A percentile compares a stretch with the other conserved stretches of the same genome.
Evolutionary conservation across 2,797 vertebrate genomes (phyloP).

Genomic region (Remorina albescens): DNA sequence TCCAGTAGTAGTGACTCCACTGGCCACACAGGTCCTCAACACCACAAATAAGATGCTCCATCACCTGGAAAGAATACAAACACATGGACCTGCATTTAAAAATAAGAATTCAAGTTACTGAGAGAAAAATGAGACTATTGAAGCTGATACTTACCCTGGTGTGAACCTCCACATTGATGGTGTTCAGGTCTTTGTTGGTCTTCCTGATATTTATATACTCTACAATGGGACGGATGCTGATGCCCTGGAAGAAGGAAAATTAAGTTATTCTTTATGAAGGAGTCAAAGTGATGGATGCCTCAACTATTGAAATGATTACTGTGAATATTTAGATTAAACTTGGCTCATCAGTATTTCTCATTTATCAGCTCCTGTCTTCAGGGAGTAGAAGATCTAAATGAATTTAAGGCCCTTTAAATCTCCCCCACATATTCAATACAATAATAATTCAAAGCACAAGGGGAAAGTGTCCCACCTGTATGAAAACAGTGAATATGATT

Average conservation of each 20-base stretch:
- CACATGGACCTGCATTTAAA: too few relatives aligned
- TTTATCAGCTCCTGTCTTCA: too few relatives aligned
- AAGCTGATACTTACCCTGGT: slow-evolving; percentile 83
- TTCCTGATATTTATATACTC: slow-evolving; percentile 93
- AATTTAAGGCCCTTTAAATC: neutral
- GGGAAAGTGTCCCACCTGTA: slow-evolving; percentile 84
- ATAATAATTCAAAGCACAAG: too few relatives aligned
- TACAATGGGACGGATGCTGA: slow-evolving; percentile 92
- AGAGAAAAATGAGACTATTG: neutral
- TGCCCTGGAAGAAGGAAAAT: slow-evolving; percentile 83
- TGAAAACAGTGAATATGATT: slow-evolving; percentile 94
- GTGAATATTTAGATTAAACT: too few relatives aligned
- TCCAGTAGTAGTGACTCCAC: slow-evolving; percentile 97
- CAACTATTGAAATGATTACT: too few relatives aligned
- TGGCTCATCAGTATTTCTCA: too few relatives aligned
- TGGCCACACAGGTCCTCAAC: slow-evolving; percentile 96
- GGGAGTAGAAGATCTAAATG: too few relatives aligned
- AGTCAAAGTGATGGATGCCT: neutral
- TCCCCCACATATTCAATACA: too few relatives aligned
- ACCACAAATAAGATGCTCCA: slow-evolving; percentile 92
- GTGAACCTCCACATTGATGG: slow-evolving; percentile 93
- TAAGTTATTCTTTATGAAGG: neutral
- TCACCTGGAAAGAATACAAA: slow-evolving; percentile 81
- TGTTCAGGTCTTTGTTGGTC: slow-evolving; percentile 90
- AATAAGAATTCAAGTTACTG: neutral